These are phyloP conservation scores for Thunnus maccoyii DNA, from an alignment of 2,113 vertebrate species.

Conservation along the genomic window DNA sequence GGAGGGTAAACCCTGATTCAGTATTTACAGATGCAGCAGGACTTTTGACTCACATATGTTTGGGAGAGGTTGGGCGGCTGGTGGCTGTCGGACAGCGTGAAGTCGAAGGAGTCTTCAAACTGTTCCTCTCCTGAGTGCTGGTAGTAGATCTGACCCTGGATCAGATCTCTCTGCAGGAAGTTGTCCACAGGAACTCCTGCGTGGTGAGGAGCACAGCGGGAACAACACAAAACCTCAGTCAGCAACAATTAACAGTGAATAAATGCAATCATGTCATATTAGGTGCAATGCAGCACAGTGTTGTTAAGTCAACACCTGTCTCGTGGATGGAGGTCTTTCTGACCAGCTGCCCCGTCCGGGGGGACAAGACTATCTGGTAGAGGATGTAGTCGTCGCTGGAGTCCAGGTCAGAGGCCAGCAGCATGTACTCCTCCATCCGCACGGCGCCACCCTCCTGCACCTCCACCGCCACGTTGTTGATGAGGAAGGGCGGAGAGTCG, in stretches of 20 bases:
- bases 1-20: background rate
- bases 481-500: constrained; percentile 81
- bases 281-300: too few species aligned
- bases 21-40: background rate
- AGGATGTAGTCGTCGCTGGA: constrained; percentile 82
- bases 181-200: constrained; percentile 72
- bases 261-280: too few species aligned
- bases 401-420: constrained; percentile 82
- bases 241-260: too few species aligned
- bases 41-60: constrained; percentile 67
- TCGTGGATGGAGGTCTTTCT: constrained; percentile 66
- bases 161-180: constrained; percentile 84
- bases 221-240: background rate
- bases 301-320: constrained; percentile 33
- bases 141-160: constrained; percentile 83
- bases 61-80: constrained; percentile 84
- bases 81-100: constrained; percentile 83
- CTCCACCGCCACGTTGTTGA: constrained; percentile 81
- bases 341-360: constrained; percentile 69
- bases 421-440: constrained; percentile 65
- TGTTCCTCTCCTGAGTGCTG: constrained; percentile 81
- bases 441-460: constrained; percentile 77
- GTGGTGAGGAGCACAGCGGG: background rate
- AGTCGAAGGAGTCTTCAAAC: constrained; percentile 84
- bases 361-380: constrained; percentile 63